These are phyloP conservation scores for Microctonus aethiopoides DNA, from an alignment of 2,888 invertebrate species.

Conservation along the genomic window DNA sequence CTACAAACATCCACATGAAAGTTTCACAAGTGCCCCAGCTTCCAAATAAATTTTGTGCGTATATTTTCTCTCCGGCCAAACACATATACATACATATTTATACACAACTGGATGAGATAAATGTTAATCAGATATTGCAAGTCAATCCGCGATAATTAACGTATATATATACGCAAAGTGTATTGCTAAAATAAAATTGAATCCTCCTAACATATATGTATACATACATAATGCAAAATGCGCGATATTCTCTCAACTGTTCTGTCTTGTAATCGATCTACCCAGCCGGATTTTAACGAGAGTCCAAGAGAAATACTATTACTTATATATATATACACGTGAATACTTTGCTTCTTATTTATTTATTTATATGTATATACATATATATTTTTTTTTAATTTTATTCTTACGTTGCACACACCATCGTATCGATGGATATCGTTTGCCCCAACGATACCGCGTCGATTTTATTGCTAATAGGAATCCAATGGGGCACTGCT, in stretches of 20 bases:
- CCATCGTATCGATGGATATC: slow-evolving; percentile 35
- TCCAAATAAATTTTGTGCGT: neutral
- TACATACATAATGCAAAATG: neutral
- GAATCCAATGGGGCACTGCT: slow-evolving; percentile 47
- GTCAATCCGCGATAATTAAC: slow-evolving; percentile 23
- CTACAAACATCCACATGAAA: neutral
- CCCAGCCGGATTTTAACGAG: slow-evolving; percentile 30
- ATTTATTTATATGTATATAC: neutral
- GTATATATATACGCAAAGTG: slow-evolving; percentile 1
- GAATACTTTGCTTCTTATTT: neutral
- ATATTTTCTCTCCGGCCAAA: neutral
- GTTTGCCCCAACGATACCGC: slow-evolving; percentile 36
- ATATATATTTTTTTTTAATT: neutral
- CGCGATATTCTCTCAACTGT: neutral
- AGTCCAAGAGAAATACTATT: neutral
- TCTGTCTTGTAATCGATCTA: slow-evolving; percentile 34
- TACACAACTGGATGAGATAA: neutral
- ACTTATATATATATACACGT: neutral
- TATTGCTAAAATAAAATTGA: slow-evolving; percentile 8
- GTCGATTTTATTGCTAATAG: slow-evolving; percentile 61
- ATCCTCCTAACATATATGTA: neutral
- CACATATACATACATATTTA: neutral
- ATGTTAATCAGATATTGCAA: slow-evolving; percentile 19
- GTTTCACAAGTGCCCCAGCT: neutral
- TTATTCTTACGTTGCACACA: slow-evolving; percentile 4